These are phyloP conservation scores for Lucinisca nassula DNA, from an alignment of 2,888 invertebrate species.

Conservation along the genomic window DNA sequence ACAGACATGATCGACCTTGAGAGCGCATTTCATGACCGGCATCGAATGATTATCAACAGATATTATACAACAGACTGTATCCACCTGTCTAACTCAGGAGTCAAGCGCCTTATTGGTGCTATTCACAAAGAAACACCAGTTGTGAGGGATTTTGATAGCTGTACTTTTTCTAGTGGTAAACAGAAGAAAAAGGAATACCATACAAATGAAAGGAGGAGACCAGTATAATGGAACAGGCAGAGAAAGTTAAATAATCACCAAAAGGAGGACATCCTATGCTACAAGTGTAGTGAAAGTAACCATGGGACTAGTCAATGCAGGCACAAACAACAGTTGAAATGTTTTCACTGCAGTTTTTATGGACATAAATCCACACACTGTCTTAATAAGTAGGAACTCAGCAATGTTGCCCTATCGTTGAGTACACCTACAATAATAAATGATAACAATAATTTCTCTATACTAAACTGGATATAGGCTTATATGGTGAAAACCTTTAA, in stretches of 20 bases:
- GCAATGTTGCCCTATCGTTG: background rate
- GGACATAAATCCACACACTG: background rate
- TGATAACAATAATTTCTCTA: no score
- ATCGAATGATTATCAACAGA: no score
- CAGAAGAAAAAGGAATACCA: background rate
- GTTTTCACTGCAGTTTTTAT: background rate
- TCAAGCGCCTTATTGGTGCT: background rate
- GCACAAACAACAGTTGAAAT: background rate
- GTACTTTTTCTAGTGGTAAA: background rate
- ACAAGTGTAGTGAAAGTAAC: background rate
- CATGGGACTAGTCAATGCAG: background rate
- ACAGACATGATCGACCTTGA: no score
- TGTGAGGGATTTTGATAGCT: background rate
- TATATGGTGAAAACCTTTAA: no score
- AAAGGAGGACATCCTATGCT: background rate
- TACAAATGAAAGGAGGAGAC: background rate
- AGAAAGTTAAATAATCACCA: background rate
- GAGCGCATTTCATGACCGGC: no score
- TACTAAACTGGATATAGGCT: no score
- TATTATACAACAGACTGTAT: no score
- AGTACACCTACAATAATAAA: no score
- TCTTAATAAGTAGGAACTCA: background rate
- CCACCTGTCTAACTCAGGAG: no score
- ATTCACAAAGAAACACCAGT: background rate
- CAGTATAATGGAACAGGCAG: background rate